Conservation (phyloP, 2,888 invertebrate genomes). For the Cyaniris semiargus region DNA sequence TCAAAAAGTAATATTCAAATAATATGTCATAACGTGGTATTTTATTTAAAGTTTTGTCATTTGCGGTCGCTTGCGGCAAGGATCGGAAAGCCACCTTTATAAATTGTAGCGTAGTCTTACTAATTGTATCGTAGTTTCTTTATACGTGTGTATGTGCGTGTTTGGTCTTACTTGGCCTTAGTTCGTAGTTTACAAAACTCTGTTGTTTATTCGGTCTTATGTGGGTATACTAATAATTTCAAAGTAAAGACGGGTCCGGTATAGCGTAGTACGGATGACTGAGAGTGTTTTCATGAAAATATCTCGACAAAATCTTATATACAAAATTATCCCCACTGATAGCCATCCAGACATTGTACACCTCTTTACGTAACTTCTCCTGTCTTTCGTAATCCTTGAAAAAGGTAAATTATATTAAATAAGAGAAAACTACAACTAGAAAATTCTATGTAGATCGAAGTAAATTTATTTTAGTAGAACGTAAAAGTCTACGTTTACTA, state of each 20-base stretch:
- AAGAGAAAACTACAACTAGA: not conserved
- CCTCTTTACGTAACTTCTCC: slow-evolving; percentile 47
- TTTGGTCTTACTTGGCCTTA: no score
- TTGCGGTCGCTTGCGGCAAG: no score
- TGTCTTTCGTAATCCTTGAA: slow-evolving; percentile 67
- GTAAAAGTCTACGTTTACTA: no score
- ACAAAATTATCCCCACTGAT: slow-evolving; percentile 59
- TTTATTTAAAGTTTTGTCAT: no score
- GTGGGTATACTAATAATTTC: not conserved
- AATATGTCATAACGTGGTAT: no score
- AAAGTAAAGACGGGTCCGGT: slow-evolving; percentile 39
- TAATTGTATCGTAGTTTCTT: no score
- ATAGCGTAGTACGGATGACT: slow-evolving; percentile 62
- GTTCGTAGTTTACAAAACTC: not conserved
- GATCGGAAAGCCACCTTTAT: no score
- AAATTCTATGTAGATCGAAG: not conserved
- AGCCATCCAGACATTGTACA: slow-evolving; percentile 54
- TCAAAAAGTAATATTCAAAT: no score
- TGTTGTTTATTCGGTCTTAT: not conserved
- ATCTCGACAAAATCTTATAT: slow-evolving; percentile 52
- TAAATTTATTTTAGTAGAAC: no score
- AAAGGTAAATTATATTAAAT: not conserved
- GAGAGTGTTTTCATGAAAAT: slow-evolving; percentile 53
- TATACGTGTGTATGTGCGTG: no score
- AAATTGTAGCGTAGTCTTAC: no score